Base-by-base conservation (phyloP, 1,140 invertebrate species). In the Meloidogyne exigua region DNA sequence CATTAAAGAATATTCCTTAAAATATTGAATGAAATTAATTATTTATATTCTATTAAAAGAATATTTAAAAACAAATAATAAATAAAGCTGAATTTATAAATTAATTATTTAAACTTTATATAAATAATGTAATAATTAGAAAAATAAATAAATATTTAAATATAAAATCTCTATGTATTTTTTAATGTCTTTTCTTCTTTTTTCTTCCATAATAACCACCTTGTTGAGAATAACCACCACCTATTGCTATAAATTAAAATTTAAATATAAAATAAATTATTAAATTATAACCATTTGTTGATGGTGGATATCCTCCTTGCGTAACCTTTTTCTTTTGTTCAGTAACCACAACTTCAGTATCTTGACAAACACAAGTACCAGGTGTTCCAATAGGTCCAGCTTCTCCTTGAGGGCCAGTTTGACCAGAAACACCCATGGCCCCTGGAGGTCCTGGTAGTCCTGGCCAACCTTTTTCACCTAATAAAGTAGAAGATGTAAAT, bases 311-410 rank as follows among this genome's bases (percentile, higher is more conserved):
- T 42, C 64, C 64, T 36, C 84, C 84, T 25, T 76, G 68, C 25
- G 64, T n/a, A 9, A 64, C 36, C 10, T 62, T 62, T 36, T 65
- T 71, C n/a, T 71, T 74, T 57, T 57, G 49, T 73, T 86, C 85
- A 15, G 85, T 74, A 42, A 87, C 79, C 3, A 87, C 86, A 39
- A 87, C 85, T 79, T 87, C 85, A 7, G 85, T 87, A 70, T 87
- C 85, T 79, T 87, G 85, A 73, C 85, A 87, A 10, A 87, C 85
- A 73, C 85, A 87, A 72, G 85, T 87, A 26, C 85, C 85, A 64
- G 86, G 85, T 10, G 86, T 87, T 49, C 84, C 83, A 57, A 68
- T 69, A 25, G 84, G 85, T 42, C 84, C 84, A 62, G 75, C 64
- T 72, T 87, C 85, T 76, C 85, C 85, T 10, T 39, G 23, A 49